Conservation (phyloP, 2,797 vertebrate species). For the Echiichthys vipera region DNA sequence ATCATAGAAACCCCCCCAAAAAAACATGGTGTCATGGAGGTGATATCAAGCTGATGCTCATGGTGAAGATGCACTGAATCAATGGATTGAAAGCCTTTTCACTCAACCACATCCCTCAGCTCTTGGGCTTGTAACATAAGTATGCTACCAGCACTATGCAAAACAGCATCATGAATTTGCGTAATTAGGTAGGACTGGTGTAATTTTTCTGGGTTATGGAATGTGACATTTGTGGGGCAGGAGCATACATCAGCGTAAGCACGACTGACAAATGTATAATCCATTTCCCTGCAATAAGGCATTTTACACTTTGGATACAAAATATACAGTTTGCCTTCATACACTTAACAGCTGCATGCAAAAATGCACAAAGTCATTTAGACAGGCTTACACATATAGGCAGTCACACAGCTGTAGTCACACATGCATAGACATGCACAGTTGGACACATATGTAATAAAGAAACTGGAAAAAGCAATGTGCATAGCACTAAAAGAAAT, state of each 20-base stretch:
- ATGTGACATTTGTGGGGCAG: constrained; percentile 93
- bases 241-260: constrained; percentile 89
- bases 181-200: constrained; percentile 91
- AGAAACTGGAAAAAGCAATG: constrained; percentile 9
- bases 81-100: constrained; percentile 74
- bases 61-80: constrained; percentile 69
- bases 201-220: constrained; percentile 93
- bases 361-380: constrained; percentile 38
- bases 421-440: constrained; percentile 4
- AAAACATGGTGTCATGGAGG: constrained; percentile 56
- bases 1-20: constrained; percentile 72
- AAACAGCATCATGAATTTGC: constrained; percentile 92
- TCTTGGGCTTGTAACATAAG: constrained; percentile 66
- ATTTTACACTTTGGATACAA: constrained; percentile 67
- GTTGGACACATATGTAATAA: constrained; percentile 9
- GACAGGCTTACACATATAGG: constrained; percentile 15
- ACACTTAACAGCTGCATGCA: constrained; percentile 34
- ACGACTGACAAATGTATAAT: constrained; percentile 91
- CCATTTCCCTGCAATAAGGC: constrained; percentile 81
- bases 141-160: constrained; percentile 86
- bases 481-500: constrained; percentile 11
- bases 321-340: constrained; percentile 56
- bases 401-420: neutral
- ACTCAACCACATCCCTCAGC: constrained; percentile 77
- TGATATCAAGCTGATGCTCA: constrained; percentile 65